Base-by-base conservation (phyloP, 2,113 vertebrate genomes). In the Regulus satrapa region DNA sequence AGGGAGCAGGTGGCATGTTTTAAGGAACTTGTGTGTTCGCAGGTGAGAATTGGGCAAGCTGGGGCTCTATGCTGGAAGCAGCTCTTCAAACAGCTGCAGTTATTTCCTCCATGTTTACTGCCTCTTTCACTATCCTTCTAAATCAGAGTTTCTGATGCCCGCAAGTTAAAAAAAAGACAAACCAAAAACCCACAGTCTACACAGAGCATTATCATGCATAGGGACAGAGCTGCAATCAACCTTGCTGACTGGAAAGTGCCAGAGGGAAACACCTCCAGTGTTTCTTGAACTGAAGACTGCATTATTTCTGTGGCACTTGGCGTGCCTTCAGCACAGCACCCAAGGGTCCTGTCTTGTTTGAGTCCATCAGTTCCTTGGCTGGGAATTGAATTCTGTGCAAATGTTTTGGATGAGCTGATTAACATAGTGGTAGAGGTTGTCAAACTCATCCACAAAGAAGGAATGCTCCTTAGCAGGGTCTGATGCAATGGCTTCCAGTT, bases 361-460 rank as follows among this genome's bases (percentile, higher is more conserved):
- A 32, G 34, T 49, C 58, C 69, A 69, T 99, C 98, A 99, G 97
- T 99, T 99, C 92, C 99, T 98, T 66, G 99, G 99, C 97, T 99
- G 99, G 21, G 99, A 99, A 96, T 99, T 99, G 97, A 99, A 99
- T 95, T 99, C 99, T 87, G 98, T 98, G 96, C 99, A 99, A 97
- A 99, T 99, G 97, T 99, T 99, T 98, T 98, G 97, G 92, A 99
- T 98, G 95, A 99, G 98, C 93, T 97, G 99, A 73, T 99, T 96
- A 34, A 99, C 99, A 8, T 97, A 98, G 85, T 96, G 98, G 97
- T 99, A 98, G 68, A 99, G 99, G 97, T 98, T 98, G 97, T 99
- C 99, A 66, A 99, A 99, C 93, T 99, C 99, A 17, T 99, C 99
- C 94, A 99, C 99, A 1, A 99, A 99, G 98, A 99, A 99, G 85